Evolutionary conservation across 2,797 vertebrate species (phyloP), one percentile per base, ranked within the genome.

Genomic region (Serranus cabrilla): DNA sequence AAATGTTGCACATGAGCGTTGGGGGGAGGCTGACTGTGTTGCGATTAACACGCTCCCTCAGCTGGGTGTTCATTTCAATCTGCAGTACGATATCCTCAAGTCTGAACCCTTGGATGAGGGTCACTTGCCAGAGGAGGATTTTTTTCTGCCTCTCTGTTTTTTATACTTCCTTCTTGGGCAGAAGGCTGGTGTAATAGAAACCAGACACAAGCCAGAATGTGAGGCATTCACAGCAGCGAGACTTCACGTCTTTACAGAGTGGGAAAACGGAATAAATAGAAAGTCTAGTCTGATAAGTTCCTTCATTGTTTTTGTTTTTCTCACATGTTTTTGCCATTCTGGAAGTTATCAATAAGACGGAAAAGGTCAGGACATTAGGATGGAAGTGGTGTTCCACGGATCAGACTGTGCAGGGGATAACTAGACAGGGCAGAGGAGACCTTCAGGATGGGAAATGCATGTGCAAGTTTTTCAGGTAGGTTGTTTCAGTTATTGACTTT

Each of bases 111-210:
- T 62, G 76, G 84, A 89, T 86, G 70, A 87, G 87, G 92, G 91
- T 94, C 88, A 92, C 62, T 92, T 85, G 91, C 87, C 89, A 92
- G 86, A 89, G 87, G 90, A 92, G 74, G 79, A 89, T 82, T 91
- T 90, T 87, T 74, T 78, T 67, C 52, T 73, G 64, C 65, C 84
- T 79, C 63, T 69, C 54, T 78, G 58, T 80, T 88, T 89, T 90
- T 85, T 80, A 69, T 80, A 84, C 89, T 92, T 93, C 88, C 89
- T 91, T 90, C 84, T 91, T 85, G 87, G 89, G 91, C 91, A 93
- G 89, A 92, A 89, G 89, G 89, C 91, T 91, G 90, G 89, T 84
- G 86, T 93, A 91, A 93, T 87, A 92, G 90, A 92, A 93, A 92
- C 91, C 92, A 92, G 93, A 93, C 88, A 80, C 75, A 56, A 84